phyloP scores from a whole-genome alignment of 2,113 vertebrate species.

The Zosterops pallidus region DNA sequence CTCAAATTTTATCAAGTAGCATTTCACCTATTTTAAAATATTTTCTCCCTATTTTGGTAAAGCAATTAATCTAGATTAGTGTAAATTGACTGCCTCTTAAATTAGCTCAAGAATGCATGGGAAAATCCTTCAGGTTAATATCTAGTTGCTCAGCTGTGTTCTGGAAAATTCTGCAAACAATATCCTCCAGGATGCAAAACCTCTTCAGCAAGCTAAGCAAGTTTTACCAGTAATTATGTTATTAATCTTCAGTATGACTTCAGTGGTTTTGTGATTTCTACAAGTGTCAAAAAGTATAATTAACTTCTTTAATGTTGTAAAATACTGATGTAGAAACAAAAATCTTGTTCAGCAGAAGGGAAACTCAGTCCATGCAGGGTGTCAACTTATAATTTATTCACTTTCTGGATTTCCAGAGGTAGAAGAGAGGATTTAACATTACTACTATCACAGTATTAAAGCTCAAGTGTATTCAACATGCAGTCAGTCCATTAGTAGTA shows the following conservation, averaged over 20 bases:
- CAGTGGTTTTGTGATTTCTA: not conserved
- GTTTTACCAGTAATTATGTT: conserved; percentile 35
- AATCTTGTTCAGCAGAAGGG: not conserved
- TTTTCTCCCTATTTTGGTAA: not conserved
- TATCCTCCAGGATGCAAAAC: conserved; percentile 5
- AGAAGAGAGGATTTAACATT: not conserved
- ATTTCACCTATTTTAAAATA: conserved; percentile 9
- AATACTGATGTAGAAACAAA: not conserved
- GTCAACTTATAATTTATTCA: not conserved
- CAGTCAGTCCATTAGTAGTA: not conserved
- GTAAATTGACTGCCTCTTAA: conserved; percentile 12
- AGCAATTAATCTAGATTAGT: conserved; percentile 35
- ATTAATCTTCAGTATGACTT: conserved; percentile 24
- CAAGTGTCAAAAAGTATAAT: not conserved
- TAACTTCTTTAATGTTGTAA: not conserved
- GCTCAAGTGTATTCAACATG: not conserved
- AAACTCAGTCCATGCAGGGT: not conserved
- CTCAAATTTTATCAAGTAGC: not conserved
- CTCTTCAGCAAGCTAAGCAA: conserved; percentile 35
- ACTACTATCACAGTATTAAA: not conserved
- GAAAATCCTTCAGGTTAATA: conserved; percentile 39
- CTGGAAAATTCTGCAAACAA: not conserved
- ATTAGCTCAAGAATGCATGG: conserved; percentile 33
- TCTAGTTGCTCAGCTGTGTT: not conserved
- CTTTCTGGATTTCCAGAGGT: not conserved